Base-by-base conservation (phyloP, 2,113 vertebrate genomes). In the Tachysurus fulvidraco region DNA sequence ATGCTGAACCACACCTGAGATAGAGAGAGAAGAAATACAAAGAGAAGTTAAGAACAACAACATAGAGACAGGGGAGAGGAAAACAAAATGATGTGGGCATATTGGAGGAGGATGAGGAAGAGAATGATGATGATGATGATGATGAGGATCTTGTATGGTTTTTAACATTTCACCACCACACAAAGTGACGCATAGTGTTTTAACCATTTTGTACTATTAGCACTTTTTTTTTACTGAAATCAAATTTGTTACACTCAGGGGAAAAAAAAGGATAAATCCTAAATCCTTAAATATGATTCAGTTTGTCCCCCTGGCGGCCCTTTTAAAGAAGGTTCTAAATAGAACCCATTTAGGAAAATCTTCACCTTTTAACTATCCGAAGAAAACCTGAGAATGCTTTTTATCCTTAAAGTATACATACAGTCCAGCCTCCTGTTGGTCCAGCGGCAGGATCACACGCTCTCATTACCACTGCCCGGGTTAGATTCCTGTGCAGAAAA, bases 1-100 rank as follows among this genome's bases (percentile, higher is more conserved):
- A 83, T 99, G 98, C 86, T 99, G 98, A 8, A 99, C 97, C 7
- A 99, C 93, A 64, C 98, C 98, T 99, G 92, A 60, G n/a, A 41
- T 69, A 77, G 81, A 88, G 46, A 65, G 36, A 55, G 79, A 62
- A 88, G 36, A 71, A 16, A 44, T 62, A 59, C 12, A 81, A 23
- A 83, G 10, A 55, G 16, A 64, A 36, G 16, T 7, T 50, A 52
- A 25, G 44, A 14, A 73, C 41, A 19, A 2, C 14, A 69, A 36
- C 36, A 44, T 4, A 30, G 74, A 81, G 36, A 78, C 16, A 19
- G 28, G 16, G 12, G n/a, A 67, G 28, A 67, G 65, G 28, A 7
- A 36, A 30, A 67, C 11, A 64, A 65, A 28, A 65, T 28, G n/a
- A 69, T 16, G 36, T 7, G 36, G 14, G 30, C 4, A 67, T 36